Evolutionary conservation across 2,888 invertebrate genomes (phyloP), one percentile per base, ranked within the genome.

Genomic region (Phengaris arion): DNA sequence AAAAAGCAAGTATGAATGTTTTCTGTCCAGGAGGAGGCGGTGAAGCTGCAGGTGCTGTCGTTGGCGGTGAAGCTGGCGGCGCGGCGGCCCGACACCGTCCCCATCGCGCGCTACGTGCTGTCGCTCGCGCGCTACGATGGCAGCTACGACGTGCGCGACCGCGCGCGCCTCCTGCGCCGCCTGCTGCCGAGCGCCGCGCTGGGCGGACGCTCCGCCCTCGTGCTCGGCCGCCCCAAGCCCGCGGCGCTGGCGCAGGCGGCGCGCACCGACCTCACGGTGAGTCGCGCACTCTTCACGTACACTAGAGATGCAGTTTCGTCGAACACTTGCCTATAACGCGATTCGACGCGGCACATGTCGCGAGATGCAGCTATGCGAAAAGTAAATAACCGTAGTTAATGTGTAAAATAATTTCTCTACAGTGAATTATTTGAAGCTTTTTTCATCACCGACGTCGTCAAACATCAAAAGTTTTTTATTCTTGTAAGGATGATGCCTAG

Each of bases 81-180:
- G 74, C 98, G 97, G 86, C 96, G 97, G 6, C 95, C 96, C 77
- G 98, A 97, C 90, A 98, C 98, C 0, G 95, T 96, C 77, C 94
- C 98, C 6, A 94, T 99, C 97, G 98, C 83, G 98, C 98, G 86
- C 99, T 35, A 99, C 90, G 97, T 99, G 68, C 97, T 99, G 84
- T 97, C 96, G 81, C 94, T 99, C 83, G 99, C 99, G 0, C 97
- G 98, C 81, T 99, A 99, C 89, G 99, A 99, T 94, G 97, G 97
- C 81, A 98, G 98, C 90, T 99, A 99, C 86, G 99, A 99, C 91
- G 98, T 99, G 75, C 95, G 99, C 46, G 99, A 99, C 92, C 95
- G 99, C 10, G 98, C 98, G 6, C 94, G 99, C 46, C 96, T 99
- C 85, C 94, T 99, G 75, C 95, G 97, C 13, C 96, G 96, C 79